Base-by-base conservation (phyloP, 2,888 invertebrate species). In the Hydroisotoma schaefferi region DNA sequence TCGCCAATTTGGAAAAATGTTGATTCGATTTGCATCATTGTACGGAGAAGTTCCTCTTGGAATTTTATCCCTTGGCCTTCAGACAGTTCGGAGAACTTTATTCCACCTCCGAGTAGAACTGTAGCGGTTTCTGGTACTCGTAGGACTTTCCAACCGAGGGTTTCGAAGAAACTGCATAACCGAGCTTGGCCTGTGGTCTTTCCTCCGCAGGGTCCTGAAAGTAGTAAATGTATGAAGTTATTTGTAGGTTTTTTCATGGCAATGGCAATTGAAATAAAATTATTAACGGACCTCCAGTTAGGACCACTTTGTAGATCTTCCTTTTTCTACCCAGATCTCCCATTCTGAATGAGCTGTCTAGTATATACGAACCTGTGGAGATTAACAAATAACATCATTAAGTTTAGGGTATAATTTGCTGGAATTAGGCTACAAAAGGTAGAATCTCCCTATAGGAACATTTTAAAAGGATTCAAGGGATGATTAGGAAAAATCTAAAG, bases 111-210 rank as follows among this genome's bases (percentile, higher is more conserved):
- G 82, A 94, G 87, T 77, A 97, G 87, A 78, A 95, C 90, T 78
- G 92, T 93, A 79, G 97, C 97, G 80, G 97, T 93, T 85, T 98
- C 98, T 81, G 97, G 97, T 80, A 97, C 95, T 80, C 97, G 90
- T 85, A 93, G 98, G 80, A 97, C 65, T 90, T 94, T 95, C 97
- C 97, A 98, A 80, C 98, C 98, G 73, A 97, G 82, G 80, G 93
- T 97, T 81, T 98, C 98, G 81, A 98, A 98, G 82, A 98, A 98
- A 62, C 94, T 94, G 79, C 91, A 89, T 71, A 99, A 81, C 73
- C 97, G 84, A 49, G 93, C 87, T 79, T 97, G 94, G 52, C 95
- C 95, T 33, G 95, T 97, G 68, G 95, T 97, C 82, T 97, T 97
- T 65, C 97, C 95, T 75, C 95, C 95, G 80, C 95, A 97, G 73